Conservation (phyloP, 2,888 invertebrate genomes). For the Leucophora obtusa region DNA sequence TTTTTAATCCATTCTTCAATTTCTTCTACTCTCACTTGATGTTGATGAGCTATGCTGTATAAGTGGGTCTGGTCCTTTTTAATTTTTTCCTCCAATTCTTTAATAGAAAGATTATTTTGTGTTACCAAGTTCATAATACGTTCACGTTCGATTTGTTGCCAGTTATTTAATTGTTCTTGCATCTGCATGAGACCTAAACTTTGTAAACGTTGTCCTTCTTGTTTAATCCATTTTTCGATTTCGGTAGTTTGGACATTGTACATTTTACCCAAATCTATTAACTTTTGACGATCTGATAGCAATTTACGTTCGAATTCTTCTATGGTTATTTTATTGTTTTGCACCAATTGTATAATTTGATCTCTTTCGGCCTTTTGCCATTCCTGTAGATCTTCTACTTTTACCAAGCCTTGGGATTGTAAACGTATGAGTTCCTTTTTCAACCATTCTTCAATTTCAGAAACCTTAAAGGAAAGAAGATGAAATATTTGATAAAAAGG, state of each 20-base stretch:
- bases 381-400: conserved; percentile 74
- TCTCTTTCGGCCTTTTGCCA: conserved; percentile 75
- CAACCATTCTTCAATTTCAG: conserved; percentile 76
- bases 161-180: conserved; percentile 73
- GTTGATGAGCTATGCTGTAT: conserved; percentile 73
- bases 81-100: conserved; percentile 73
- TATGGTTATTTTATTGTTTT: conserved; percentile 74
- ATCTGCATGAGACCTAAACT: conserved; percentile 72
- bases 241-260: conserved; percentile 75
- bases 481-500: too few species aligned
- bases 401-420: conserved; percentile 73
- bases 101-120: conserved; percentile 74
- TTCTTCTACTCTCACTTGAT: conserved; percentile 76
- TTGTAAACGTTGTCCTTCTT: conserved; percentile 74
- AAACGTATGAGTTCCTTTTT: conserved; percentile 73
- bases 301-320: conserved; percentile 74
- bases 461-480: conserved; percentile 63
- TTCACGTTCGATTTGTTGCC: conserved; percentile 75
- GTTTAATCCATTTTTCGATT: conserved; percentile 75
- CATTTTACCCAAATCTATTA: conserved; percentile 71
- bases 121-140: conserved; percentile 72
- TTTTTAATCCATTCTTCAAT: conserved; percentile 76
- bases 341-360: conserved; percentile 71
- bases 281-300: conserved; percentile 72
- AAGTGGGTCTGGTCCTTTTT: conserved; percentile 73